phyloP scores from a whole-genome alignment of 2,113 vertebrate genomes.

The Mustela lutreola region DNA sequence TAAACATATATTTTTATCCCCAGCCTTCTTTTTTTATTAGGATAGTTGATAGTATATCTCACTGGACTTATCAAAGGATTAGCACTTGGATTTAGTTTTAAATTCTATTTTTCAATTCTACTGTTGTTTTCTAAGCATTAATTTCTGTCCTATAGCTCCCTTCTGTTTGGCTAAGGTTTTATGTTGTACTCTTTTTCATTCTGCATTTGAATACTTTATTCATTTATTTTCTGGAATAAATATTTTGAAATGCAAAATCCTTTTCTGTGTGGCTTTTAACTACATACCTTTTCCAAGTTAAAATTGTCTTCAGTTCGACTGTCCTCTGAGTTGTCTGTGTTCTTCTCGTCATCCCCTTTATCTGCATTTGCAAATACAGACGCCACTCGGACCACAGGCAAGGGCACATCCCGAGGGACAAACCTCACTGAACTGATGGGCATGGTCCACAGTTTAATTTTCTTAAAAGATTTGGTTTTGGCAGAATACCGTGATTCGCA shows the following conservation, averaged over 20 bases:
- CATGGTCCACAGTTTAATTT: constrained; percentile 99
- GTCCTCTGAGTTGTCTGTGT: constrained; percentile 91
- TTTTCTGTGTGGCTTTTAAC: constrained; percentile 5
- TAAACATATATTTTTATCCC: too few relatives aligned
- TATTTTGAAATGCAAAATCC: constrained; percentile 39
- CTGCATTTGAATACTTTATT: constrained; percentile 39
- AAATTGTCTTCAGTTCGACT: constrained; percentile 89
- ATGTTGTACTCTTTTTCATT: constrained; percentile 18
- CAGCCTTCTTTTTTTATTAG: background rate
- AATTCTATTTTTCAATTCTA: background rate
- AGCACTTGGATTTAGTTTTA: constrained; percentile 24
- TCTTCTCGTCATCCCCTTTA: constrained; percentile 94
- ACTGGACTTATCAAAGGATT: background rate
- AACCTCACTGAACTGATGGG: constrained; percentile 97
- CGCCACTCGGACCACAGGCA: constrained; percentile 98
- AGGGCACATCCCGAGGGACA: constrained; percentile 93
- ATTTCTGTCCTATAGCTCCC: constrained; percentile 8
- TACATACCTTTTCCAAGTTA: constrained; percentile 90
- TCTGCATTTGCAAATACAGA: constrained; percentile 96
- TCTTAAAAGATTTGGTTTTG: constrained; percentile 99
- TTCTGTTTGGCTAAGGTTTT: constrained; percentile 19
- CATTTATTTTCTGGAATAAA: background rate
- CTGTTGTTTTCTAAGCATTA: background rate
- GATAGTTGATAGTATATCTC: background rate
- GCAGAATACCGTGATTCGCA: constrained; percentile 99